Conservation (phyloP, 2,797 vertebrate species). For the Oophaga sylvatica region DNA sequence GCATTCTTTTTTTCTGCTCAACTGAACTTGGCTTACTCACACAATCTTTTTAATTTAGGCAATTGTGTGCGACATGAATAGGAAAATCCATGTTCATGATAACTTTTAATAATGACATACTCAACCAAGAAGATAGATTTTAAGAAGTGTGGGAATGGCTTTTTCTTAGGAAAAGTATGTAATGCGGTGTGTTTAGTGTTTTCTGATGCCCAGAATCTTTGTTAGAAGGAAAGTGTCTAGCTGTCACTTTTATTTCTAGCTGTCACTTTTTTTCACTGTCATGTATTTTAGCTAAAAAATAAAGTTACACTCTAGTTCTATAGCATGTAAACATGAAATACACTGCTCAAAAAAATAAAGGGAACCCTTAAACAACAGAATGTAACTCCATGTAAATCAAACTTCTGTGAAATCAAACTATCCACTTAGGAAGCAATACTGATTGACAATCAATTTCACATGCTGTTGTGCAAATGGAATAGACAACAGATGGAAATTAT, state of each 20-base stretch:
- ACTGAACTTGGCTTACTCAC: constrained; percentile 44
- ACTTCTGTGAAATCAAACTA: too few relatives aligned
- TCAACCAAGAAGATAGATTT: constrained; percentile 16
- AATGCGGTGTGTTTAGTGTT: neutral
- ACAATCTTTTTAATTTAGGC: constrained; percentile 54
- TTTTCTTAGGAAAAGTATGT: neutral
- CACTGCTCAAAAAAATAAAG: too few relatives aligned
- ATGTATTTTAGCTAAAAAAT: too few relatives aligned
- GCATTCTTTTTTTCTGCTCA: constrained; percentile 54
- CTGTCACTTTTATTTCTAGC: neutral
- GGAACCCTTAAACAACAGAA: too few relatives aligned
- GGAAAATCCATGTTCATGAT: constrained; percentile 46
- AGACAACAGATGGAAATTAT: too few relatives aligned
- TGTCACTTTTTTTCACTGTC: too few relatives aligned
- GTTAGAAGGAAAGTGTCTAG: neutral
- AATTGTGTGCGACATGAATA: constrained; percentile 45
- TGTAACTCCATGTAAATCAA: too few relatives aligned
- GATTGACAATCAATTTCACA: too few relatives aligned
- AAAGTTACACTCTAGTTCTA: too few relatives aligned
- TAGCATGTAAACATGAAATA: too few relatives aligned
- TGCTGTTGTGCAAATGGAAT: too few relatives aligned
- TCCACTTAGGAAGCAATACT: too few relatives aligned
- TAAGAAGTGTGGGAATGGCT: constrained; percentile 34
- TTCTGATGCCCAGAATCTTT: neutral
- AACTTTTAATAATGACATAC: constrained; percentile 53